These are phyloP conservation scores for Nemopilema nomurai DNA, from an alignment of 30 jellyfish, hydroid and myxozoan species.

Conservation along the genomic window DNA sequence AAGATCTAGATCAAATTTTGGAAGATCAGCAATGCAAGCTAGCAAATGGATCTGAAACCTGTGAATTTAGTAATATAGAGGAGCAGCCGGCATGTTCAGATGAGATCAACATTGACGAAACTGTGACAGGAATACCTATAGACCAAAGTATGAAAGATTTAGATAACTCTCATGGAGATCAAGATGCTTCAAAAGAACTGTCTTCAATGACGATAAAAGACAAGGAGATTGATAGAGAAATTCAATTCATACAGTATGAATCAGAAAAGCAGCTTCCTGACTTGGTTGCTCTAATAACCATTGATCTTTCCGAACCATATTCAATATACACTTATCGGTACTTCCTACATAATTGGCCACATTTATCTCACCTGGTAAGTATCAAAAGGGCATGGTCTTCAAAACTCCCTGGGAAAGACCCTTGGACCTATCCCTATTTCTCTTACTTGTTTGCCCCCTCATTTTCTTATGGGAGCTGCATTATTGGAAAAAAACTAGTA, in stretches of 20 bases:
- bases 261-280: slow-evolving; percentile 87
- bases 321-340: slow-evolving; percentile 89
- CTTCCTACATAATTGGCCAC: slow-evolving; percentile 97
- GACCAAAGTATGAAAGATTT: not conserved
- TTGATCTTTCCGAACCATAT: slow-evolving; percentile 92
- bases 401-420: too few relatives aligned
- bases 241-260: slow-evolving; percentile 57
- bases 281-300: slow-evolving; percentile 80
- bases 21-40: not conserved
- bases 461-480: too few relatives aligned
- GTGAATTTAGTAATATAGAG: not conserved
- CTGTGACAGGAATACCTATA: not conserved
- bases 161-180: not conserved
- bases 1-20: not conserved
- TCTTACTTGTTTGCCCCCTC: too few relatives aligned
- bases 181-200: slow-evolving; percentile 14
- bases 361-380: slow-evolving; percentile 92
- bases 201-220: slow-evolving; percentile 54
- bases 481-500: too few relatives aligned
- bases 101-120: not conserved
- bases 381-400: not conserved
- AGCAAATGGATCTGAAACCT: not conserved
- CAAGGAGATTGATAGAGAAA: slow-evolving; percentile 40
- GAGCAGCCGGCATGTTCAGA: not conserved
- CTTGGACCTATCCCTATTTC: too few relatives aligned